phyloP scores from a whole-genome alignment of 2,888 invertebrate species.

The Ganaspis brasiliensis region DNA sequence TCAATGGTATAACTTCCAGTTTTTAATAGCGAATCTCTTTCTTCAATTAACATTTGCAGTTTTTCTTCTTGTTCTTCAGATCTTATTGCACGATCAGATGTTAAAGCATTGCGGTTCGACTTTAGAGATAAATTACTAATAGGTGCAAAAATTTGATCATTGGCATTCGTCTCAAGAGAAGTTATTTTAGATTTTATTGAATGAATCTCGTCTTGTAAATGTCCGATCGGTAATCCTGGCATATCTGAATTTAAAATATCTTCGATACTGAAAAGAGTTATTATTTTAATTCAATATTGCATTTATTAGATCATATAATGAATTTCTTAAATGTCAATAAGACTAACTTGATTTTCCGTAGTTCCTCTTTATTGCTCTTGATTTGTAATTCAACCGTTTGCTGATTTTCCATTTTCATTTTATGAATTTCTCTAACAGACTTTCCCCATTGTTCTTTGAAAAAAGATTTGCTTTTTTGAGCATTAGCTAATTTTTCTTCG shows the following conservation, averaged over 20 bases:
- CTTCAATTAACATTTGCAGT: slow-evolving; percentile 81
- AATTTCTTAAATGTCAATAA: slow-evolving; percentile 52
- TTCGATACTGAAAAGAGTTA: slow-evolving; percentile 69
- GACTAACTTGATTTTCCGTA: slow-evolving; percentile 73
- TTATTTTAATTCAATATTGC: slow-evolving; percentile 38
- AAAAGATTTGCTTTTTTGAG: slow-evolving; percentile 86
- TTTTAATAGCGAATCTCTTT: slow-evolving; percentile 81
- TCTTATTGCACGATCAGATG: slow-evolving; percentile 59
- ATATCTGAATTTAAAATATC: slow-evolving; percentile 73
- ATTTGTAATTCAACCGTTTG: slow-evolving; percentile 82
- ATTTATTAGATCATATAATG: slow-evolving; percentile 29
- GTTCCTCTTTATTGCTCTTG: slow-evolving; percentile 79
- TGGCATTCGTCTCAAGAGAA: slow-evolving; percentile 48
- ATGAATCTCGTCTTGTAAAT: slow-evolving; percentile 75
- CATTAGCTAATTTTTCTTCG: slow-evolving; percentile 85
- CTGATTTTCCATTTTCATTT: slow-evolving; percentile 83
- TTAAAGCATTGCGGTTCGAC: slow-evolving; percentile 56
- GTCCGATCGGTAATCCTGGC: slow-evolving; percentile 70
- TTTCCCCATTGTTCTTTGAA: slow-evolving; percentile 90
- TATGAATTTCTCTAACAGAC: slow-evolving; percentile 86
- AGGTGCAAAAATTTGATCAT: slow-evolving; percentile 59
- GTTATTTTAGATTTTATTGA: slow-evolving; percentile 69
- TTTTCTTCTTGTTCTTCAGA: slow-evolving; percentile 80
- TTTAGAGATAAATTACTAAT: slow-evolving; percentile 58
- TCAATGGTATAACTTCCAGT: slow-evolving; percentile 81